A percentile compares a stretch with the other conserved stretches of the same genome.
Conservation (phyloP, 2,888 invertebrate genomes). For the Meandrusa payeni region DNA sequence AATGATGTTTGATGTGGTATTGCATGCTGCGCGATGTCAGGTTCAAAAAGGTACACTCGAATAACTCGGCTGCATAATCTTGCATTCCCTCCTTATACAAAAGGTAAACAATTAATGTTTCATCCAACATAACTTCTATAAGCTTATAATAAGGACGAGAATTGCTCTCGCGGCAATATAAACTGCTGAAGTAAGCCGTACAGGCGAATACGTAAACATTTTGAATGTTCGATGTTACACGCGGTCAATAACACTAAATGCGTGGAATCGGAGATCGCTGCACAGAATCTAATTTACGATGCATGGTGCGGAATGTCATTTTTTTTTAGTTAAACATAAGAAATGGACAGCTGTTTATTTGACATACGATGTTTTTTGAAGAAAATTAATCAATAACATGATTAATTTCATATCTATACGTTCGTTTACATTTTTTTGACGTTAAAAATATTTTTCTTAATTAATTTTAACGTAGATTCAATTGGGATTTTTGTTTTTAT, state of each 20-base stretch:
- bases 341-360: too few species aligned
- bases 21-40: constrained; percentile 6
- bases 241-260: constrained; percentile 23
- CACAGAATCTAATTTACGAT: too few species aligned
- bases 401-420: too few species aligned
- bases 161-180: neutral
- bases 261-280: constrained; percentile 10
- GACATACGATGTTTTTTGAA: too few species aligned
- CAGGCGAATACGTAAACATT: constrained; percentile 15
- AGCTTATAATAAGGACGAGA: neutral
- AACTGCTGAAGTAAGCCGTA: neutral
- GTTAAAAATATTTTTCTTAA: too few species aligned
- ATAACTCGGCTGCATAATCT: constrained; percentile 5
- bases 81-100: constrained; percentile 3
- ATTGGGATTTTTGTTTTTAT: too few species aligned
- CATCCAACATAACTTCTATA: neutral
- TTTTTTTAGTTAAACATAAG: too few species aligned
- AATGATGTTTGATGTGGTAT: constrained; percentile 6
- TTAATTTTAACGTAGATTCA: too few species aligned
- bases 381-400: too few species aligned
- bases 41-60: constrained; percentile 12
- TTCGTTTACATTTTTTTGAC: too few species aligned
- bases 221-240: constrained; percentile 9
- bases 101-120: constrained; percentile 2
- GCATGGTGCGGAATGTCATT: too few species aligned